Evolutionary conservation across 2,797 vertebrate species (phyloP), one percentile per base, ranked within the genome.

Genomic region (Thalassophryne amazonica): DNA sequence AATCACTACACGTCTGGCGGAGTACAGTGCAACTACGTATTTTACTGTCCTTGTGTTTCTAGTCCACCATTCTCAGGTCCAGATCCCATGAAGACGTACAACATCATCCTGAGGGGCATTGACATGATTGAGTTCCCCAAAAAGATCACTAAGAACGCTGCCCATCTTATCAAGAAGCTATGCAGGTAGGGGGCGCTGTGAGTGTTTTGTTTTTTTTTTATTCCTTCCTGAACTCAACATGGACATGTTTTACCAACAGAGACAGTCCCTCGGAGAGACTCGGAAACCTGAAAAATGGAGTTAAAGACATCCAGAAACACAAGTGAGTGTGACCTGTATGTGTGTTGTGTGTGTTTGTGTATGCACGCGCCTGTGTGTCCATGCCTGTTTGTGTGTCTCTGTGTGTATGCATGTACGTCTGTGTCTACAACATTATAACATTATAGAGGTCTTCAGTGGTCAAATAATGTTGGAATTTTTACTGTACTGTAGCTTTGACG

Each of bases 81-180:
- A 52, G 96, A 99, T 73, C 95, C 96, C 5, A 97, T 97, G 95
- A 98, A 98, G 76, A 99, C 96, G 3, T 99, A 99, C 50, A 98
- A 97, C 73, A 91, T 98, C 60, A 98, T 98, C 60, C 73, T 99
- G 78, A 93, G 93, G 83, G 97, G 97, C 60, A 97, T 99, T 45
- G 96, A 98, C 81, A 96, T 98, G 96, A 95, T 99, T 58, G 96
- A 98, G 90, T 99, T 99, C 91, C 96, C 97, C 89, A 96, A 96
- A 91, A 98, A 97, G 91, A 93, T 98, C 88, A 93, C 93, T 71
- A 97, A 95, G 92, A 97, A 96, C 65, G 94, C 96, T 62, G 94
- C 91, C 91, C 95, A 92, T 71, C 90, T 99, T 87, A 99, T 98
- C 80, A 97, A 97, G 90, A 98, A 97, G 92, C 94, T 99, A 89